Conservation (phyloP, 2,888 invertebrate species). For the Busseola fusca region DNA sequence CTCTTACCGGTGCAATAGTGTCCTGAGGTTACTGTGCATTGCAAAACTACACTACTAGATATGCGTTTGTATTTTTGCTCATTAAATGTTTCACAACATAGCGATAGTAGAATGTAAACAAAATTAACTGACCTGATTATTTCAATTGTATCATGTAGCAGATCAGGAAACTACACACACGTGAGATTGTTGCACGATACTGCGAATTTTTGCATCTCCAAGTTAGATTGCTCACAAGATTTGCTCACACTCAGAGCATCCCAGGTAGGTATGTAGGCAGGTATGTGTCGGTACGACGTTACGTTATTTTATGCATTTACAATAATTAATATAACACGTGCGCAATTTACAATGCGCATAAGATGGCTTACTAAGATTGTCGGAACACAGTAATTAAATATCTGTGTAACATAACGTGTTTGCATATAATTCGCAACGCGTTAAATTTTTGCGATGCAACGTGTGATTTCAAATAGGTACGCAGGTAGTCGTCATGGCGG, state of each 20-base stretch:
- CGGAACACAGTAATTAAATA: conserved; percentile 55
- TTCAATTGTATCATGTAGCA: conserved; percentile 37
- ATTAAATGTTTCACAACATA: conserved; percentile 40
- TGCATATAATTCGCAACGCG: conserved; percentile 43
- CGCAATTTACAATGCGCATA: conserved; percentile 53
- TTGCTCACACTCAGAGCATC: conserved; percentile 21
- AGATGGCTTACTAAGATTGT: conserved; percentile 75
- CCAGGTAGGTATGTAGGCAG: conserved; percentile 25
- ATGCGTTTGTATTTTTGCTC: conserved; percentile 21
- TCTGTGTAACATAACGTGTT: conserved; percentile 56
- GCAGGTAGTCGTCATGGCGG: conserved; percentile 56
- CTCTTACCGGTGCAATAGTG: conserved; percentile 48
- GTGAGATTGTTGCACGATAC: conserved; percentile 30
- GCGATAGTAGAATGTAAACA: conserved; percentile 30
- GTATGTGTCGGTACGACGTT: conserved; percentile 25
- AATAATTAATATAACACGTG: conserved; percentile 56
- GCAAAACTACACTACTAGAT: conserved; percentile 18
- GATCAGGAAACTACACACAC: conserved; percentile 26
- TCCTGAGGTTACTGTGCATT: conserved; percentile 47
- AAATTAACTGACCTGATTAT: conserved; percentile 44
- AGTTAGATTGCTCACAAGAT: conserved; percentile 4
- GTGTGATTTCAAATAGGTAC: conserved; percentile 47
- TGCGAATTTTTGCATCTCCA: conserved; percentile 20
- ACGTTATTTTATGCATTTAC: conserved; percentile 51
- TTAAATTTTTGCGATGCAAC: conserved; percentile 51